phyloP scores from a whole-genome alignment of 1,140 invertebrate genomes.

The Lethrus apterus region DNA sequence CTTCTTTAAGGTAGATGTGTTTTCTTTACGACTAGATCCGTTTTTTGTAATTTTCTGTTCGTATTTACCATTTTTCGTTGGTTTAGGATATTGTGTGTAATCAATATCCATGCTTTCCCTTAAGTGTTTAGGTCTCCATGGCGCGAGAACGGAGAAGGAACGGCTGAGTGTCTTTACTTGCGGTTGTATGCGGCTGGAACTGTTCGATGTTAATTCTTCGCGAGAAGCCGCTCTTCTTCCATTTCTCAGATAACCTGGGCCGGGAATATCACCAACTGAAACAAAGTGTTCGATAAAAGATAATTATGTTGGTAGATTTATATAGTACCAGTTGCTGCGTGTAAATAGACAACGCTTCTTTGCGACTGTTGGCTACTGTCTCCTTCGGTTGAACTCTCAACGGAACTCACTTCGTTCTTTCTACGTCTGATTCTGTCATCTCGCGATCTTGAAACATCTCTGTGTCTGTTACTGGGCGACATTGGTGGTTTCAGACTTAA shows the following conservation, averaged over 20 bases:
- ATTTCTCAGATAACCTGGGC: constrained; percentile 50
- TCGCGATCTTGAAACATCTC: constrained; percentile 16
- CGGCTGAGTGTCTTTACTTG: constrained; percentile 70
- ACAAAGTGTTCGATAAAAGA: constrained; percentile 20
- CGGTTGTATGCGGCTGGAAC: constrained; percentile 45
- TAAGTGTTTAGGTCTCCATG: constrained; percentile 70
- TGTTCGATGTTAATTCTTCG: constrained; percentile 61
- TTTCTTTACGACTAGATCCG: constrained; percentile 33
- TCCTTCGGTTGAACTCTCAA: constrained; percentile 67
- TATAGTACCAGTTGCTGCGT: constrained; percentile 67
- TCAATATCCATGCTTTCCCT: constrained; percentile 69
- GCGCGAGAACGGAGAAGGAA: constrained; percentile 73
- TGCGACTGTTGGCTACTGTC: constrained; percentile 72
- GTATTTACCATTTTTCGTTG: constrained; percentile 37
- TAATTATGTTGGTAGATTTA: background rate
- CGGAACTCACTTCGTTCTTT: constrained; percentile 37
- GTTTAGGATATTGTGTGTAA: constrained; percentile 61
- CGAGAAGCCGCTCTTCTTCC: constrained; percentile 53
- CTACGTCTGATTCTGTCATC: constrained; percentile 27
- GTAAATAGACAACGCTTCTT: constrained; percentile 70
- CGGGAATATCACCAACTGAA: constrained; percentile 65
- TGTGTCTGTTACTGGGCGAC: constrained; percentile 25
- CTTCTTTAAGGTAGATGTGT: constrained; percentile 35
- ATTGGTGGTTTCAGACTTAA: constrained; percentile 32
- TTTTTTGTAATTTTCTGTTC: constrained; percentile 40